These are phyloP conservation scores for Augochlorella aurata DNA, from an alignment of 2,888 invertebrate genomes.

Conservation along the genomic window DNA sequence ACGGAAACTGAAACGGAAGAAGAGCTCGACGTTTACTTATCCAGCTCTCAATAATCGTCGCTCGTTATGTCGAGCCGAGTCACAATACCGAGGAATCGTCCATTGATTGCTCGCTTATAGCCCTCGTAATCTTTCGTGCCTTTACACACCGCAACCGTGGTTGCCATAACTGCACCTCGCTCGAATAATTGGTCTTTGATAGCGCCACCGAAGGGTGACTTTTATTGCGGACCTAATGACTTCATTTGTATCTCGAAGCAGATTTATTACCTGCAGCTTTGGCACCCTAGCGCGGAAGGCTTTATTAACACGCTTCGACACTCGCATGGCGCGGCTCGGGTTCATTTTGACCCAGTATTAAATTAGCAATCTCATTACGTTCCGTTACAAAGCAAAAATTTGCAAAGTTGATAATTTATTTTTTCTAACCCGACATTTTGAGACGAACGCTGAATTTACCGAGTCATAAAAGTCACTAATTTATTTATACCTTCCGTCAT, in stretches of 20 bases:
- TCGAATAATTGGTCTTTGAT: constrained; percentile 15
- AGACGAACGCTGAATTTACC: no score
- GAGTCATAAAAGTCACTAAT: no score
- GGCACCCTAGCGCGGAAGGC: neutral
- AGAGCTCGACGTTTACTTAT: constrained; percentile 76
- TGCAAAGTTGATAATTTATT: neutral
- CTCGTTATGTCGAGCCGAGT: constrained; percentile 68
- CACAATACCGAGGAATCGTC: constrained; percentile 26
- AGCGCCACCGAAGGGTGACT: neutral
- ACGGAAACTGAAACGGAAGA: constrained; percentile 67
- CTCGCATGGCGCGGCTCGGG: neutral
- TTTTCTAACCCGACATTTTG: neutral
- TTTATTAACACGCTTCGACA: neutral
- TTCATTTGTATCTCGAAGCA: neutral
- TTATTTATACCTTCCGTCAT: no score
- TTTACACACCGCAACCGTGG: neutral
- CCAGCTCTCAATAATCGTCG: constrained; percentile 76
- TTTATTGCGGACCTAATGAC: neutral
- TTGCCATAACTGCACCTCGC: neutral
- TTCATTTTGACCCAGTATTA: neutral
- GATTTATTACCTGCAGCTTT: neutral
- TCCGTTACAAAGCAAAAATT: neutral
- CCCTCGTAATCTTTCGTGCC: neutral
- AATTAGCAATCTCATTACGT: neutral
- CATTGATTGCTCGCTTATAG: constrained; percentile 25